phyloP scores from a whole-genome alignment of 1,140 invertebrate genomes.

The Argopecten irradians region DNA sequence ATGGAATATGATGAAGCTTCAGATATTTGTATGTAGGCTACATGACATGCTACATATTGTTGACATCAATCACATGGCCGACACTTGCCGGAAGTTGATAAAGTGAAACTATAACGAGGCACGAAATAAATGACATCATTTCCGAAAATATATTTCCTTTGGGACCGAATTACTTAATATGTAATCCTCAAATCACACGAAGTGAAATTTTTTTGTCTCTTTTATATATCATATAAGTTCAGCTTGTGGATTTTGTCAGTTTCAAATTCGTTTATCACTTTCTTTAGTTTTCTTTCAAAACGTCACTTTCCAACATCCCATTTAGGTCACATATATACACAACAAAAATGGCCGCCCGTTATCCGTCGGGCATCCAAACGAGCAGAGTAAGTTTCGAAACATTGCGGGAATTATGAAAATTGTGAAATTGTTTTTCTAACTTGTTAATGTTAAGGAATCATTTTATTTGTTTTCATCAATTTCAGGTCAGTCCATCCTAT shows the following conservation, averaged over 20 bases:
- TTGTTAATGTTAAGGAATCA: not conserved
- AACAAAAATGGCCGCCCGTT: slow-evolving; percentile 52
- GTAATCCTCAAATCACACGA: not conserved
- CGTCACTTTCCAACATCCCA: not conserved
- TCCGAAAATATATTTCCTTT: not conserved
- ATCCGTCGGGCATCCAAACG: slow-evolving; percentile 45
- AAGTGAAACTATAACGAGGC: not conserved
- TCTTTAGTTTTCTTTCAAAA: not conserved
- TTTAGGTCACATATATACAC: not conserved
- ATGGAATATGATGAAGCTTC: not conserved
- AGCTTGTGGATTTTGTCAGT: not conserved
- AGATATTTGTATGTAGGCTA: not conserved
- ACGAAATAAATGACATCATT: not conserved
- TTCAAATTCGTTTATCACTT: not conserved
- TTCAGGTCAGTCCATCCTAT: slow-evolving; percentile 70
- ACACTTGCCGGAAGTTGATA: slow-evolving; percentile 14
- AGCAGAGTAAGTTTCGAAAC: slow-evolving; percentile 43
- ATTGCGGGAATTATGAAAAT: slow-evolving; percentile 24
- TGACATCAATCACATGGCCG: slow-evolving; percentile 3
- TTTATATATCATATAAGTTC: no score
- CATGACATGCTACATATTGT: not conserved
- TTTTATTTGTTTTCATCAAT: slow-evolving; percentile 26
- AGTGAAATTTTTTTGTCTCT: not conserved
- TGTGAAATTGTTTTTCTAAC: not conserved
- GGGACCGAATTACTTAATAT: not conserved